Conservation (phyloP, 2,113 vertebrate species). For the Pycnonotus jocosus region DNA sequence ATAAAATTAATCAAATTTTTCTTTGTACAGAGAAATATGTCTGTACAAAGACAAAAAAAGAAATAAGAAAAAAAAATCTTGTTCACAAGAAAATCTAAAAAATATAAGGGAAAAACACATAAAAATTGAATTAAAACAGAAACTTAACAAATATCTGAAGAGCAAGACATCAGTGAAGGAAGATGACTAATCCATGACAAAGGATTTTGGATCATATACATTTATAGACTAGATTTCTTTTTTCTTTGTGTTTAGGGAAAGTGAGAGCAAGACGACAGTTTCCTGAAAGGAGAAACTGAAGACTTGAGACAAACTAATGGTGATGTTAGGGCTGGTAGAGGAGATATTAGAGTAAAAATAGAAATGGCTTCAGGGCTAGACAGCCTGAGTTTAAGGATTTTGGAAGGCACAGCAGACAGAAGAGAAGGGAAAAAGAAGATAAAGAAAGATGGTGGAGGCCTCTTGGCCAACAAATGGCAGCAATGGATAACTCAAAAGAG, state of each 20-base stretch:
- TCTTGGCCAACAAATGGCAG: background rate
- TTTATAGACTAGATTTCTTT: background rate
- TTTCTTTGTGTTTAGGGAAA: background rate
- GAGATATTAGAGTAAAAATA: slow-evolving; percentile 29
- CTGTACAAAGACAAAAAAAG: background rate
- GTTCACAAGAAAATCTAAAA: background rate
- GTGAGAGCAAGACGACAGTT: background rate
- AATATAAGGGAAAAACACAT: background rate
- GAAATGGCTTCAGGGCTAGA: background rate
- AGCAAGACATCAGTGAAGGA: background rate
- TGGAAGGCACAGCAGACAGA: background rate
- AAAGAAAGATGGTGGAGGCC: background rate
- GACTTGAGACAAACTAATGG: background rate
- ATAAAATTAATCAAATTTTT: background rate
- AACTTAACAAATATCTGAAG: background rate
- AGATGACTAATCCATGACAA: background rate
- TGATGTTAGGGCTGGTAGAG: background rate
- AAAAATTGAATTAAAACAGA: background rate
- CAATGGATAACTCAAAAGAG: background rate
- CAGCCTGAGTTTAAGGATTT: background rate
- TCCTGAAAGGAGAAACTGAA: slow-evolving; percentile 20
- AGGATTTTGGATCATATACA: background rate
- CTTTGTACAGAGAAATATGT: background rate
- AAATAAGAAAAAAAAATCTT: background rate
- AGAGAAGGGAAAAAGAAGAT: background rate